phyloP scores from a whole-genome alignment of 2,888 invertebrate genomes.

The Temnothorax ravouxi region DNA sequence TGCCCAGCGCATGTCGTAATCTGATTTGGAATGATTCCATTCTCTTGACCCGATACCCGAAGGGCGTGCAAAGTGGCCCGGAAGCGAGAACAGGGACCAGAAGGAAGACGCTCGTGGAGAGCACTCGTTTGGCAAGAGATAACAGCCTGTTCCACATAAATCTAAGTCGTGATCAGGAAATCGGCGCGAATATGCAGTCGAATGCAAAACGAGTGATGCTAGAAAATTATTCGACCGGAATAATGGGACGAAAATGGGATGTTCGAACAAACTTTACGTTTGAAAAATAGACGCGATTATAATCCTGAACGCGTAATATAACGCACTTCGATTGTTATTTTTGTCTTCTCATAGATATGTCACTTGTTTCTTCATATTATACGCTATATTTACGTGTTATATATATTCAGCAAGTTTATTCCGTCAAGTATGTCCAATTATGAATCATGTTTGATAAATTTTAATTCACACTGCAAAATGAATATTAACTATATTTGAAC shows the following conservation, averaged over 20 bases:
- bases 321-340: background rate
- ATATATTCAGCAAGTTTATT: background rate
- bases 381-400: background rate
- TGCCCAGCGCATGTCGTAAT: slow-evolving; percentile 73
- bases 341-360: background rate
- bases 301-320: background rate
- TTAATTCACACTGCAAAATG: background rate
- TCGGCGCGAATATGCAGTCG: slow-evolving; percentile 39
- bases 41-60: slow-evolving; percentile 63
- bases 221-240: slow-evolving; percentile 38
- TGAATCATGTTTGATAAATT: slow-evolving; percentile 1
- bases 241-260: slow-evolving; percentile 24
- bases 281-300: slow-evolving; percentile 29
- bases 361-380: background rate
- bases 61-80: slow-evolving; percentile 58
- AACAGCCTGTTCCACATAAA: slow-evolving; percentile 51
- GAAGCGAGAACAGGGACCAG: slow-evolving; percentile 52
- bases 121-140: slow-evolving; percentile 51
- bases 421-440: background rate
- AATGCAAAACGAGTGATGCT: slow-evolving; percentile 40
- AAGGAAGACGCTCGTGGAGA: slow-evolving; percentile 51
- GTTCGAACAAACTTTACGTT: slow-evolving; percentile 12
- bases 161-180: slow-evolving; percentile 31
- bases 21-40: slow-evolving; percentile 77
- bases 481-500: slow-evolving; percentile 4